A percentile compares a stretch with the other conserved stretches of the same genome.
Conservation (phyloP, 2,113 vertebrate species). For the Phaethornis superciliosus region DNA sequence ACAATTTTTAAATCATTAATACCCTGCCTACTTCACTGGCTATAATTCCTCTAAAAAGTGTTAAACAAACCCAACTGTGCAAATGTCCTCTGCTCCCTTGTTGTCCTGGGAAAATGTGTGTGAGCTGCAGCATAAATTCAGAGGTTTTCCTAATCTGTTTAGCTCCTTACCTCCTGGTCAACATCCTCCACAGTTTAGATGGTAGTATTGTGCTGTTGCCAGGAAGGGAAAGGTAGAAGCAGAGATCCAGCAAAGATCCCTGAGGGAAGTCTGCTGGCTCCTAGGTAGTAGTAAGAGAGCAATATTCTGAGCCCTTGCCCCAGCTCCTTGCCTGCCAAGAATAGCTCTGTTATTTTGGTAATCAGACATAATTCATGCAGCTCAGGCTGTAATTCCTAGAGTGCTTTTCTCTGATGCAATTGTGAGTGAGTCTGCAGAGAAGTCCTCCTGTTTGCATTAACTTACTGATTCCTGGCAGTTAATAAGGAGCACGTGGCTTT, state of each 20-base stretch:
- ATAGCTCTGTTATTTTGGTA: not conserved
- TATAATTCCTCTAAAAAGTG: not conserved
- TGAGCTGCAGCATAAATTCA: not conserved
- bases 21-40: not conserved
- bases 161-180: not conserved
- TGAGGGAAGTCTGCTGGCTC: not conserved
- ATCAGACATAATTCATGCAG: not conserved
- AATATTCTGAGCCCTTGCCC: not conserved
- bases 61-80: not conserved
- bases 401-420: not conserved
- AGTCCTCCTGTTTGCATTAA: not conserved
- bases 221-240: not conserved
- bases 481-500: not conserved
- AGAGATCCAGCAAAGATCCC: not conserved
- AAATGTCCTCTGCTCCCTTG: not conserved
- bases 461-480: not conserved
- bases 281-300: not conserved
- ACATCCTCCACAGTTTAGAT: not conserved
- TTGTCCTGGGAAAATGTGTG: not conserved
- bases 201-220: not conserved
- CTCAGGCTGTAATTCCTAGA: not conserved
- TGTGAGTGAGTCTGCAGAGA: not conserved
- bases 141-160: not conserved
- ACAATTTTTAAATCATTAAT: not conserved
- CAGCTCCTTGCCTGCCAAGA: not conserved